phyloP scores from a whole-genome alignment of 2,797 vertebrate genomes.

The Enteromius treurensis region DNA sequence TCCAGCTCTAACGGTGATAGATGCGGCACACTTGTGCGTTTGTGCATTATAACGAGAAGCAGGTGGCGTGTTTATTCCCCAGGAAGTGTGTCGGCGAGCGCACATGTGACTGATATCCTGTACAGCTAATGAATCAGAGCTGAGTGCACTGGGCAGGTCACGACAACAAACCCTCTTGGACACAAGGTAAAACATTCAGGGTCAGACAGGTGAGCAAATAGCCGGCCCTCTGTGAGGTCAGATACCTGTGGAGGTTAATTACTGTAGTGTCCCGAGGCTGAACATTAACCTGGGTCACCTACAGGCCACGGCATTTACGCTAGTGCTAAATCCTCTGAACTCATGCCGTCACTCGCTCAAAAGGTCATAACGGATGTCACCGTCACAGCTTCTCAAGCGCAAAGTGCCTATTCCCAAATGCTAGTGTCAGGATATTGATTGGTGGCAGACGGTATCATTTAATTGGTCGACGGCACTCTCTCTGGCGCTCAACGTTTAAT shows the following conservation, averaged over 20 bases:
- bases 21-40: slow-evolving; percentile 3
- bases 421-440: slow-evolving; percentile 47
- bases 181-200: slow-evolving; percentile 16
- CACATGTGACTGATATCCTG: slow-evolving; percentile 17
- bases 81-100: not conserved
- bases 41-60: slow-evolving; percentile 19
- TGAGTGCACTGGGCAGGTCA: not conserved
- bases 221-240: slow-evolving; percentile 22
- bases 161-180: slow-evolving; percentile 21
- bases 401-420: slow-evolving; percentile 23
- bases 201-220: slow-evolving; percentile 43
- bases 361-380: slow-evolving; percentile 25
- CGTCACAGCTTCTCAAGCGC: slow-evolving; percentile 1
- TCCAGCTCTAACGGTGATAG: slow-evolving; percentile 13
- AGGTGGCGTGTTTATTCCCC: slow-evolving; percentile 39
- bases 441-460: slow-evolving; percentile 47
- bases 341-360: slow-evolving; percentile 13
- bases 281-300: slow-evolving; percentile 35
- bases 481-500: slow-evolving; percentile 44
- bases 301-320: not conserved
- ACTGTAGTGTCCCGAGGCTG: slow-evolving; percentile 33
- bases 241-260: slow-evolving; percentile 45
- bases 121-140: slow-evolving; percentile 21
- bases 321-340: slow-evolving; percentile 22
- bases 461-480: slow-evolving; percentile 52